phyloP scores from a whole-genome alignment of 2,888 invertebrate species.

The Tigriopus californicus region DNA sequence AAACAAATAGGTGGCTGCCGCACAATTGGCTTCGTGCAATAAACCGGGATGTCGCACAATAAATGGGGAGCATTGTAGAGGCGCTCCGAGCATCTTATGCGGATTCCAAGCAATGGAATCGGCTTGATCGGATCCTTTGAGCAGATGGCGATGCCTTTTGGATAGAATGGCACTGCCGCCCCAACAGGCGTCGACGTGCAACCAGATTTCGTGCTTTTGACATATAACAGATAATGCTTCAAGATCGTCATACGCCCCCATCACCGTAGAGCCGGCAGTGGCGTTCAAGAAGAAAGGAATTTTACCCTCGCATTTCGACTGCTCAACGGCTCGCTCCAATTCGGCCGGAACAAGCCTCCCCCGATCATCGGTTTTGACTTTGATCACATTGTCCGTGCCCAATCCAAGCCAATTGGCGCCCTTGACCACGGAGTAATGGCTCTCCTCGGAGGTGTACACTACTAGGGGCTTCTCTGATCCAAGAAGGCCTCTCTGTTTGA shows the following conservation, averaged over 20 bases:
- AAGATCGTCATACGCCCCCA: conserved; percentile 51
- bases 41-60: conserved; percentile 39
- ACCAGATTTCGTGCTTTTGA: conserved; percentile 81
- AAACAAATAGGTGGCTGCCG: conserved; percentile 54
- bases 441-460: conserved; percentile 54
- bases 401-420: conserved; percentile 60
- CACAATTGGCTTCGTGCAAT: conserved; percentile 46
- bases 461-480: conserved; percentile 40
- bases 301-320: conserved; percentile 31
- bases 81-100: conserved; percentile 93
- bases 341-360: conserved; percentile 47
- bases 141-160: conserved; percentile 17
- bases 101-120: conserved; percentile 98
- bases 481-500: conserved; percentile 40
- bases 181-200: conserved; percentile 80
- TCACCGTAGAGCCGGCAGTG: conserved; percentile 59
- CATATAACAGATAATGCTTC: conserved; percentile 66
- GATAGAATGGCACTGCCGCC: conserved; percentile 49
- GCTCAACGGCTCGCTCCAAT: conserved; percentile 37
- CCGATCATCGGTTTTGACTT: conserved; percentile 43
- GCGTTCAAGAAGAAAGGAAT: conserved; percentile 51
- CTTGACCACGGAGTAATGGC: conserved; percentile 64
- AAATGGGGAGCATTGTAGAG: conserved; percentile 72
- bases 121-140: conserved; percentile 42
- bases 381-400: conserved; percentile 49